phyloP scores from a whole-genome alignment of 2,888 invertebrate species.

The Tricholauxania praeusta region DNA sequence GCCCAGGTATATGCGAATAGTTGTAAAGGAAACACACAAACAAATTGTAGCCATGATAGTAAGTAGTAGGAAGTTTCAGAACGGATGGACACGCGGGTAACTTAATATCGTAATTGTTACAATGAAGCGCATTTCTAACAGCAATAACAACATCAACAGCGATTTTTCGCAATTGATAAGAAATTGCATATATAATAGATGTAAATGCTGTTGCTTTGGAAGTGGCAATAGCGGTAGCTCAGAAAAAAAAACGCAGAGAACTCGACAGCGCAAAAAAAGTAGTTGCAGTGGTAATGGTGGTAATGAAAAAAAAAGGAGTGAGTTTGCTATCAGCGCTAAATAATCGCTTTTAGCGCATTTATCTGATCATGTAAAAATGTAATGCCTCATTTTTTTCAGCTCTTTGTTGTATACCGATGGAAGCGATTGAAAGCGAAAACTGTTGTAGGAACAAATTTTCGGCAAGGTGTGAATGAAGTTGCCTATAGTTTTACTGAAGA shows the following conservation, averaged over 20 bases:
- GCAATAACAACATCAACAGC: conserved; percentile 40
- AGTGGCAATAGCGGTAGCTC: conserved; percentile 15
- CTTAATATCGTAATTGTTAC: conserved; percentile 65
- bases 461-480: too few species aligned
- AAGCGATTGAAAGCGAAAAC: too few species aligned
- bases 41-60: conserved; percentile 36
- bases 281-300: too few species aligned
- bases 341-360: conserved; percentile 62
- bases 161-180: conserved; percentile 66
- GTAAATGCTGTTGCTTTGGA: conserved; percentile 8
- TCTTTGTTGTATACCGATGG: background rate
- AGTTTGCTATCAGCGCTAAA: conserved; percentile 61
- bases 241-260: conserved; percentile 43
- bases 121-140: conserved; percentile 60
- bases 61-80: conserved; percentile 38
- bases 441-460: too few species aligned
- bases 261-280: conserved; percentile 16
- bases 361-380: conserved; percentile 66
- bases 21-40: conserved; percentile 28
- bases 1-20: conserved; percentile 56
- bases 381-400: conserved; percentile 63
- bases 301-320: background rate
- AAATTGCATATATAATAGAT: conserved; percentile 23
- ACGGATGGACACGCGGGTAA: conserved; percentile 46
- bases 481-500: too few species aligned